Conservation (phyloP, 2,888 invertebrate species). For the Cephus pulcher region DNA sequence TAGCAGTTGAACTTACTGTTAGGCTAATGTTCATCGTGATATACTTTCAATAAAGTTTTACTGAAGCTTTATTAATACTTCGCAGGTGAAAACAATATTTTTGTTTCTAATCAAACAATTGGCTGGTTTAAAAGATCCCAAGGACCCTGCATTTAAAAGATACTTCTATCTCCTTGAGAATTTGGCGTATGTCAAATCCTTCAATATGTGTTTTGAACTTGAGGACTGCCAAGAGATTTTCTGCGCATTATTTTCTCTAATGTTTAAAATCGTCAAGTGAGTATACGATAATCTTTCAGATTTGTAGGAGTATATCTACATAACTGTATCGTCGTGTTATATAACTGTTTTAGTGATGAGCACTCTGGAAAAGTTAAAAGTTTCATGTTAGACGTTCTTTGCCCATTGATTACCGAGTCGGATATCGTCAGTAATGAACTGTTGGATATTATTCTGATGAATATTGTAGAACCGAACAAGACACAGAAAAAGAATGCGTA, state of each 20-base stretch:
- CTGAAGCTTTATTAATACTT: slow-evolving; percentile 7
- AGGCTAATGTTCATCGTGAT: not conserved
- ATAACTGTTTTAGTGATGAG: slow-evolving; percentile 80
- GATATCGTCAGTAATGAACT: slow-evolving; percentile 95
- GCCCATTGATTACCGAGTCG: slow-evolving; percentile 94
- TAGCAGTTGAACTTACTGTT: not conserved
- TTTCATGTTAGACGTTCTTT: slow-evolving; percentile 96
- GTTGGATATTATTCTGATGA: slow-evolving; percentile 91
- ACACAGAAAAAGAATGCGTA: slow-evolving; percentile 91
- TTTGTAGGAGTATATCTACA: not conserved
- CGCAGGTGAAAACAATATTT: slow-evolving; percentile 81
- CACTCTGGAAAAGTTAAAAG: slow-evolving; percentile 96
- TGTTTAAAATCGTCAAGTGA: slow-evolving; percentile 97
- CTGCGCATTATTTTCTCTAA: slow-evolving; percentile 90
- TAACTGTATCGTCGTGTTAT: not conserved
- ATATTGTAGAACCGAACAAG: slow-evolving; percentile 94
- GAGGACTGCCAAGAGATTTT: slow-evolving; percentile 98
- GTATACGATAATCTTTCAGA: slow-evolving; percentile 55
- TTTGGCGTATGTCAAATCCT: slow-evolving; percentile 96
- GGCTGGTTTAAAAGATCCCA: slow-evolving; percentile 93
- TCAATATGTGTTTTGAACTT: slow-evolving; percentile 98
- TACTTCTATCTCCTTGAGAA: slow-evolving; percentile 98
- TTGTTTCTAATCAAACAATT: slow-evolving; percentile 94
- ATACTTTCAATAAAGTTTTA: not conserved
- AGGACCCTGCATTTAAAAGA: slow-evolving; percentile 96